Evolutionary conservation across 2,888 invertebrate genomes (phyloP), one percentile per base, ranked within the genome.

Genomic region (Brenthis hecate): DNA sequence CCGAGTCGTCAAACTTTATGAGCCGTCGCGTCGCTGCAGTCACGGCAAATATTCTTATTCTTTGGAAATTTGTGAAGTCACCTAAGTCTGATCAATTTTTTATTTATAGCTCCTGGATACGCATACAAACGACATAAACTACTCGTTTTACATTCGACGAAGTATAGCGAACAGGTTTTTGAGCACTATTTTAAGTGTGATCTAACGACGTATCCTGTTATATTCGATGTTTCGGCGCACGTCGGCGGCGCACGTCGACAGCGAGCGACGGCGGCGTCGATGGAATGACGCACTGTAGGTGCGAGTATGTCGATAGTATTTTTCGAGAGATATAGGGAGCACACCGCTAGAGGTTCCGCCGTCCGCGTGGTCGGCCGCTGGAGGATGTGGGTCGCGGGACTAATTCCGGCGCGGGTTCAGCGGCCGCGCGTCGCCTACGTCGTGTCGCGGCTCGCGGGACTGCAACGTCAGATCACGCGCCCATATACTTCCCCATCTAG

Each of bases 331-430:
- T 50, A 56, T 60, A 55, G 65, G 63, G 64, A 57, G 50, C 50
- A 54, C 23, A 13, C 2, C 11, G 56, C 56, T 57, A 65, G 65
- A 65, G 72, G 72, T 72, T 66, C 61, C 19, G 19, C 19, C 19
- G 19, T 19, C 19, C 62, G 69, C 43, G 61, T 65, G 69, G 71
- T 72, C 69, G 66, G 75, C 65, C 75, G 74, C 69, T 73, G 66
- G 61, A 76, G 76, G 83, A 83, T 81, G 82, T 82, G 83, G 86
- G 81, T 78, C 76, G 82, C 78, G 77, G 77, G 82, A 84, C 88
- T 89, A 88, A 89, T 84, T 89, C 86, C 81, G 88, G 81, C 80
- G 81, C 85, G 87, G 88, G 88, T 88, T 89, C 87, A 80, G 65
- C 75, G 80, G 68, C 75, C 78, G 71, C 65, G 66, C 71, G 32